A percentile compares a stretch with the other conserved stretches of the same genome.
Conservation (phyloP, 2,888 invertebrate species). For the Dendrolimus houi region DNA sequence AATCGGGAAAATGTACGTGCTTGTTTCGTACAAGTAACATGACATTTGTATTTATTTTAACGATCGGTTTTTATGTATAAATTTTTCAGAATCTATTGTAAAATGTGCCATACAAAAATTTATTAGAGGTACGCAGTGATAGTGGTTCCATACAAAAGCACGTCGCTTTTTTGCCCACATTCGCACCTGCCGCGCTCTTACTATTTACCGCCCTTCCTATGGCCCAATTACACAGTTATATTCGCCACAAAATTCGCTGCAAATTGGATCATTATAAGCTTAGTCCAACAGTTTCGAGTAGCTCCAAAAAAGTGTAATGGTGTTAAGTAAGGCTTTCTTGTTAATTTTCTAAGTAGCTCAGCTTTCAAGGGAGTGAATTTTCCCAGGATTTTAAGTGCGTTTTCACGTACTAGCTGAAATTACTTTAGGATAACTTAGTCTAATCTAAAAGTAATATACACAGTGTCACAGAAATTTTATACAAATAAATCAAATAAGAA, state of each 20-base stretch:
- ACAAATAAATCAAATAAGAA: no score
- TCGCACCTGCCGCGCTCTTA: not conserved
- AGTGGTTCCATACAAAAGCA: no score
- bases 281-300: conserved; percentile 47
- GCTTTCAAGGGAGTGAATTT: conserved; percentile 1
- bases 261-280: conserved; percentile 57
- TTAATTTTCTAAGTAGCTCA: conserved; percentile 16
- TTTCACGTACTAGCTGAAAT: not conserved
- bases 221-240: conserved; percentile 24
- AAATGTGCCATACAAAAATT: no score
- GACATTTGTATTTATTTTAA: no score
- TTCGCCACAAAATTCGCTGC: conserved; percentile 35
- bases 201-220: conserved; percentile 12
- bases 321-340: conserved; percentile 23
- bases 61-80: no score
- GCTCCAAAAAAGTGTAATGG: conserved; percentile 37
- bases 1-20: no score
- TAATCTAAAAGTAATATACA: no score
- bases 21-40: no score
- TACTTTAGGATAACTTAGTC: not conserved
- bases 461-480: no score
- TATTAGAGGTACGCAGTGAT: no score
- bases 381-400: not conserved
- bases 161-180: no score
- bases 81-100: no score